A percentile compares a stretch with the other conserved stretches of the same genome.
Conservation (phyloP, 1,140 invertebrate genomes). For the Hestina assimilis region DNA sequence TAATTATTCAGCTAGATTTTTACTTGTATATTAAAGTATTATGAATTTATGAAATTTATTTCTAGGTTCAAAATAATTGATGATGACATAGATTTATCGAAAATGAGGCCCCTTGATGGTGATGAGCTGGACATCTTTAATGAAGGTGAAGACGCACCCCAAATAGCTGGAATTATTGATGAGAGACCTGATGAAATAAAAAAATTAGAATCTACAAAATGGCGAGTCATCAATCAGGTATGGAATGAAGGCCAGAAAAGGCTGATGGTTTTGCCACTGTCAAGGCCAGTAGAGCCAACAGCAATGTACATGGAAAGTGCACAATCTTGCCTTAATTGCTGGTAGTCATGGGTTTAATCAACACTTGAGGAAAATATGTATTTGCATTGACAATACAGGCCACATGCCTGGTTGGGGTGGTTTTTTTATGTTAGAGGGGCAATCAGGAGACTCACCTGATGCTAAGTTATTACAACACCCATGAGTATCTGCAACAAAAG, state of each 20-base stretch:
- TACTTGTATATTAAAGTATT: neutral
- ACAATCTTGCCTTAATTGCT: neutral
- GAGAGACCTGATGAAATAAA: constrained; percentile 86
- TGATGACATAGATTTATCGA: constrained; percentile 87
- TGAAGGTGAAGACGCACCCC: constrained; percentile 90
- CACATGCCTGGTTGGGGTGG: no score
- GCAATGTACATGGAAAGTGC: no score
- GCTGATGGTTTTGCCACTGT: no score
- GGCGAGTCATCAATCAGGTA: constrained; percentile 83
- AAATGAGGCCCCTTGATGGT: constrained; percentile 81
- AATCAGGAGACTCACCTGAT: no score
- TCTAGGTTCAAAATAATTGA: constrained; percentile 93
- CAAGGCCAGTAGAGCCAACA: no score
- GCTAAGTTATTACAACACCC: no score
- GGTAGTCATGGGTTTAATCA: no score
- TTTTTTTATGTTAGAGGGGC: no score
- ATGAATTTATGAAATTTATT: constrained; percentile 34
- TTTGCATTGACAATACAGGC: no score
- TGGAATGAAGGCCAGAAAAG: no score
- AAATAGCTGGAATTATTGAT: constrained; percentile 93
- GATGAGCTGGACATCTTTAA: constrained; percentile 84
- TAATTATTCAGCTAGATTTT: neutral
- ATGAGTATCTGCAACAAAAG: no score
- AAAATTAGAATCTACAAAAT: constrained; percentile 83
- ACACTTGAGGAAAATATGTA: no score